phyloP scores from a whole-genome alignment of 2,888 invertebrate species.

The Limnephilus rhombicus region DNA sequence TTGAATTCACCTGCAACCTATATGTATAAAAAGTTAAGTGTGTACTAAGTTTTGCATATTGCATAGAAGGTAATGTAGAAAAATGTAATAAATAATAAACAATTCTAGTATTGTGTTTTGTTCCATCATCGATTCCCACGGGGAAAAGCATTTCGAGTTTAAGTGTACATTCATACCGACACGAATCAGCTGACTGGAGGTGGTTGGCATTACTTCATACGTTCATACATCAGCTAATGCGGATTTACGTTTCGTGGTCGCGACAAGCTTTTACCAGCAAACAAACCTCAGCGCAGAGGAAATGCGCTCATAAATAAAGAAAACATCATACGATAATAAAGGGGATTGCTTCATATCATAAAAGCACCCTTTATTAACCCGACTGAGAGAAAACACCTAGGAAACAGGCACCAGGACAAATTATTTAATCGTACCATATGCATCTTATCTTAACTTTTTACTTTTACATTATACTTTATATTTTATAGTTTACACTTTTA shows the following conservation, averaged over 20 bases:
- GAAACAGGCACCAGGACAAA: too few species aligned
- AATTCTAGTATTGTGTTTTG: not conserved
- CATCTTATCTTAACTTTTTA: too few species aligned
- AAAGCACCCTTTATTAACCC: constrained; percentile 11
- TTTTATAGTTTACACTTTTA: too few species aligned
- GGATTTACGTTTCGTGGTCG: constrained; percentile 3
- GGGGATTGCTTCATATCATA: not conserved
- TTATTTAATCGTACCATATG: too few species aligned
- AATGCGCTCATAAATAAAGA: constrained; percentile 26
- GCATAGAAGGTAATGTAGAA: too few species aligned
- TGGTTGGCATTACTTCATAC: not conserved
- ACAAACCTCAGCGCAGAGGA: constrained; percentile 10
- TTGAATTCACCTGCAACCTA: too few species aligned
- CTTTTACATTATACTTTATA: too few species aligned
- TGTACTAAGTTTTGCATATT: too few species aligned
- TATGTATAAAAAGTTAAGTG: too few species aligned
- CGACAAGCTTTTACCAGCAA: not conserved
- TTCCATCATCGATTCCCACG: not conserved
- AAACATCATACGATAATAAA: constrained; percentile 4
- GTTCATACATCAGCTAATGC: constrained; percentile 9
- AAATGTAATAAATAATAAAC: not conserved
- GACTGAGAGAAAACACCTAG: not conserved
- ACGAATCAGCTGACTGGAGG: not conserved
- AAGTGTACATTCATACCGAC: not conserved
- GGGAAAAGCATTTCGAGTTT: not conserved